These are phyloP conservation scores for Percopsis transmontana DNA, from an alignment of 2,113 vertebrate genomes.

Conservation along the genomic window DNA sequence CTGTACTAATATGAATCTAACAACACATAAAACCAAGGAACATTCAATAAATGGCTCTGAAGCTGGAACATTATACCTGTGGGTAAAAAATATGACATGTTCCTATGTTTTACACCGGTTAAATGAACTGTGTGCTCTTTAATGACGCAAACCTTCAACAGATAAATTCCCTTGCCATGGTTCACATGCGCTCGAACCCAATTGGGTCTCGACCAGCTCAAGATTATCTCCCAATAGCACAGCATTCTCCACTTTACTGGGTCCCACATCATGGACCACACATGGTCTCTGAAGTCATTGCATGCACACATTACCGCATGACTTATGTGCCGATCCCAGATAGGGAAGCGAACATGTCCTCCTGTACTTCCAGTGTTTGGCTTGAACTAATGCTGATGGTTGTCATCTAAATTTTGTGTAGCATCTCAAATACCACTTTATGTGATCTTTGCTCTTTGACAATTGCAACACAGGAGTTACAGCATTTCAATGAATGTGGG, in stretches of 20 bases:
- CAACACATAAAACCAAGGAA: too few species aligned
- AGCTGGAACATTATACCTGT: too few species aligned
- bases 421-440: neutral
- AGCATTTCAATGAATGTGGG: neutral
- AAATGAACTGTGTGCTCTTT: neutral
- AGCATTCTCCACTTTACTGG: constrained; percentile 6
- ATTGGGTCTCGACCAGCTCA: constrained; percentile 35
- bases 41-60: too few species aligned
- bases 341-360: neutral
- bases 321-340: too few species aligned
- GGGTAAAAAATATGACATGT: neutral
- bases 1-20: too few species aligned
- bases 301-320: neutral
- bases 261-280: neutral
- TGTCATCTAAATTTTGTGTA: constrained; percentile 1
- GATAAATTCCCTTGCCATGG: constrained; percentile 23
- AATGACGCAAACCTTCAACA: constrained; percentile 32
- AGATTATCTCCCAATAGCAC: constrained; percentile 46
- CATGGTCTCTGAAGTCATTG: neutral
- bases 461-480: constrained; percentile 4
- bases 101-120: neutral
- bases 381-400: neutral
- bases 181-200: constrained; percentile 42
- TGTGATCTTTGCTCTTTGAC: neutral
- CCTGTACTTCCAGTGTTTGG: neutral